Evolutionary conservation across 2,888 invertebrate species (phyloP).

Genomic region (Micoletzkya japonica): DNA sequence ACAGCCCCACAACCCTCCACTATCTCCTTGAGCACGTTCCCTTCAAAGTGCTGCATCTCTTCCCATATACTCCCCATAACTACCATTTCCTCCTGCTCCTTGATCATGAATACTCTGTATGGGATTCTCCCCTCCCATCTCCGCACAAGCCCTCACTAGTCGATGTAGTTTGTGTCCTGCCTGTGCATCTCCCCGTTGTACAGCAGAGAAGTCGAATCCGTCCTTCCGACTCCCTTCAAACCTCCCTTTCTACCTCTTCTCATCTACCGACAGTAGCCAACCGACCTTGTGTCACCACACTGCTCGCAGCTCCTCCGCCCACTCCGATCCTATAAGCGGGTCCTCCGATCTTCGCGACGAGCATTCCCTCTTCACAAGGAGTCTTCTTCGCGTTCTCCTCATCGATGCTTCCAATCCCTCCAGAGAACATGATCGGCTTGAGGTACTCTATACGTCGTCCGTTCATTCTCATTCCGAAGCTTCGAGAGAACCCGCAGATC

Average conservation of each 20-base stretch:
- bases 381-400: slow-evolving; percentile 39
- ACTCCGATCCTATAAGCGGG: slow-evolving; percentile 97
- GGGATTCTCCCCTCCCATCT: slow-evolving; percentile 78
- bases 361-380: slow-evolving; percentile 63
- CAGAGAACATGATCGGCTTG: slow-evolving; percentile 98
- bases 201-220: slow-evolving; percentile 89
- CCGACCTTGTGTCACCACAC: slow-evolving; percentile 73
- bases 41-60: slow-evolving; percentile 64
- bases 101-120: slow-evolving; percentile 96
- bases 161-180: slow-evolving; percentile 97
- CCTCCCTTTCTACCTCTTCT: neutral
- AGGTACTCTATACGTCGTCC: slow-evolving; percentile 78
- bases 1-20: slow-evolving; percentile 89
- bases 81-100: slow-evolving; percentile 87
- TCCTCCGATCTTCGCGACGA: slow-evolving; percentile 91
- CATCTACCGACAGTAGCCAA: neutral
- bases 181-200: slow-evolving; percentile 93
- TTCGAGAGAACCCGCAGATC: slow-evolving; percentile 84
- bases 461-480: slow-evolving; percentile 78
- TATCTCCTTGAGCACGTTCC: slow-evolving; percentile 93
- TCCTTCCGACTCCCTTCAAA: slow-evolving; percentile 74
- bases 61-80: slow-evolving; percentile 5
- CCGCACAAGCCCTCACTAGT: slow-evolving; percentile 87
- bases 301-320: slow-evolving; percentile 96
- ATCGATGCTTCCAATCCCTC: slow-evolving; percentile 81